Evolutionary conservation across 2,888 invertebrate species (phyloP).

Genomic region (Caenorhabditis angaria): DNA sequence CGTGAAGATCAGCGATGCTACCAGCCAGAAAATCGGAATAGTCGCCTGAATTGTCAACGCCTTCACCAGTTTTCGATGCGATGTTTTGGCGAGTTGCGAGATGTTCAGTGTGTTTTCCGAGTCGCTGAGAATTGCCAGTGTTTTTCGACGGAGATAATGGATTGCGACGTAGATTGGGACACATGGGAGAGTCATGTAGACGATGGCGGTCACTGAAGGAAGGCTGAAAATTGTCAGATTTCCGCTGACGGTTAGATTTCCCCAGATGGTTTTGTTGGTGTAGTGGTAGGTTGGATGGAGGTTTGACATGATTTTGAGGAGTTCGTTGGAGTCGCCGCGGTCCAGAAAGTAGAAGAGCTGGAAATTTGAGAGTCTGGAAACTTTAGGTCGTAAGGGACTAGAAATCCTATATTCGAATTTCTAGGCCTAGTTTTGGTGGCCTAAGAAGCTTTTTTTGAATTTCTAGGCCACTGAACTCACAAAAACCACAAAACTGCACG

Average conservation of each 20-base stretch:
- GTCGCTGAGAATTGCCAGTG: slow-evolving; percentile 26
- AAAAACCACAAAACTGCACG: slow-evolving; percentile 27
- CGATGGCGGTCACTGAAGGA: slow-evolving; percentile 20
- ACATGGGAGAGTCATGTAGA: slow-evolving; percentile 45
- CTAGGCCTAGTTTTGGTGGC: too few relatives aligned
- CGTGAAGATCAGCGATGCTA: slow-evolving; percentile 37
- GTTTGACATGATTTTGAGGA: slow-evolving; percentile 29
- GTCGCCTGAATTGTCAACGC: slow-evolving; percentile 43
- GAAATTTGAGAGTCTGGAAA: background rate
- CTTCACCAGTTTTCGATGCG: slow-evolving; percentile 31
- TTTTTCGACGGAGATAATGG: slow-evolving; percentile 32
- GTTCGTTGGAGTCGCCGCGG: slow-evolving; percentile 25
- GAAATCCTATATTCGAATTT: too few relatives aligned
- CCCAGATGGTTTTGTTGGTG: slow-evolving; percentile 27
- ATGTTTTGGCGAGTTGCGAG: slow-evolving; percentile 30
- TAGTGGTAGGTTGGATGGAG: slow-evolving; percentile 35
- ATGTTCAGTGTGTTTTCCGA: slow-evolving; percentile 30
- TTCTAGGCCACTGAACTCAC: background rate
- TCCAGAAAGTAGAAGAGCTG: slow-evolving; percentile 37
- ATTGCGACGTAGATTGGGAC: slow-evolving; percentile 41
- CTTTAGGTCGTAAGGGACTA: too few relatives aligned
- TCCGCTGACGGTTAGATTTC: slow-evolving; percentile 31
- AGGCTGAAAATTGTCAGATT: slow-evolving; percentile 31
- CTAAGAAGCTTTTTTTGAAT: background rate
- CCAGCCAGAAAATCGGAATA: slow-evolving; percentile 43